Conservation (phyloP, 2,113 vertebrate genomes). For the Apteryx owenii region DNA sequence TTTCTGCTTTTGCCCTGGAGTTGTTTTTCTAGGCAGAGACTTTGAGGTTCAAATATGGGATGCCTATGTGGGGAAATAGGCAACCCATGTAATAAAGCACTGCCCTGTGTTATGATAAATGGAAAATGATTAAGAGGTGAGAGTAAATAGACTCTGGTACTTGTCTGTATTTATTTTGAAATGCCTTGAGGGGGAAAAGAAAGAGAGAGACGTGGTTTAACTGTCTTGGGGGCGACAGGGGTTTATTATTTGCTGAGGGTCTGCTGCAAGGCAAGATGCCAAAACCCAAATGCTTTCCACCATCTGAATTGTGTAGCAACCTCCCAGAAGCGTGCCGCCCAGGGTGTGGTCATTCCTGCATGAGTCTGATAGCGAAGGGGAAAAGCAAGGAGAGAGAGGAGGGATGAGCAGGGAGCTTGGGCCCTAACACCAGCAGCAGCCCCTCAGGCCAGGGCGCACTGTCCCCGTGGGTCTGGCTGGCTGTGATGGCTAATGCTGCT, state of each 20-base stretch:
- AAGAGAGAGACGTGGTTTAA: background rate
- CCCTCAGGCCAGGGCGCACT: background rate
- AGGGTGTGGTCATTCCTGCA: background rate
- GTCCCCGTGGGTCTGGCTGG: background rate
- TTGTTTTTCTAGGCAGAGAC: background rate
- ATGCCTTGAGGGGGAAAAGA: background rate
- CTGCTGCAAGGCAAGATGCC: background rate
- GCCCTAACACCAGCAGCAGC: background rate
- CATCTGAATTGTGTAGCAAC: background rate
- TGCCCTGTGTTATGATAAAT: background rate
- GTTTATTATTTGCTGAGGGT: background rate
- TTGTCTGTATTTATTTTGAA: constrained; percentile 29
- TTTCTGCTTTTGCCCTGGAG: background rate
- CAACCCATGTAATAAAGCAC: background rate
- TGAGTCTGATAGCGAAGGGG: background rate
- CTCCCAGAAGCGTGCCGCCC: background rate
- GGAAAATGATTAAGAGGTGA: background rate
- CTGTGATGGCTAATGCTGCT: background rate
- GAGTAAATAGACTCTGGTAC: background rate
- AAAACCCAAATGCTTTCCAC: background rate
- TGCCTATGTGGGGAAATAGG: background rate
- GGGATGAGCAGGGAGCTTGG: accelerated
- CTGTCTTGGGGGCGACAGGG: background rate
- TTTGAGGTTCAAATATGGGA: background rate
- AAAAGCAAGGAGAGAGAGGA: background rate